Evolutionary conservation across 2,113 vertebrate species (phyloP).

Genomic region (Eulacestoma nigropectus): DNA sequence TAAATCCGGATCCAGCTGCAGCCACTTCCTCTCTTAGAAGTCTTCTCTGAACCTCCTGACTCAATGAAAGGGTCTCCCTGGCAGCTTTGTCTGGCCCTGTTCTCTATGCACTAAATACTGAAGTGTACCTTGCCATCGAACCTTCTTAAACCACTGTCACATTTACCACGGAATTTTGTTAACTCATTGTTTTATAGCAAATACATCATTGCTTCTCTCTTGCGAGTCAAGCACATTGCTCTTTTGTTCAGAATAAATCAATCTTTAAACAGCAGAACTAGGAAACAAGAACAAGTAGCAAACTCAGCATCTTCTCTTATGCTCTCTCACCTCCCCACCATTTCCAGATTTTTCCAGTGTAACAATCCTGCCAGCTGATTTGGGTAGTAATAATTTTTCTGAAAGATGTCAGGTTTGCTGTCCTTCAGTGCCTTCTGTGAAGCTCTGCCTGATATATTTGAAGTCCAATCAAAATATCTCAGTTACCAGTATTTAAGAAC

Average conservation of each 20-base stretch:
- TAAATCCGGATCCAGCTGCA: not conserved
- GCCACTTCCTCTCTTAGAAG: not conserved
- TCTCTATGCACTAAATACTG: not conserved
- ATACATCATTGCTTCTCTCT: not conserved
- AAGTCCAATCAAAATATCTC: not conserved
- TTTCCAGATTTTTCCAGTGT: not conserved
- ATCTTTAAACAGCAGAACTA: not conserved
- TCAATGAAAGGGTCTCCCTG: not conserved
- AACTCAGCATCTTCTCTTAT: not conserved
- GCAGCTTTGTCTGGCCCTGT: not conserved
- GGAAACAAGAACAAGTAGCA: not conserved
- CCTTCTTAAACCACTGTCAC: not conserved
- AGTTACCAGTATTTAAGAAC: not conserved
- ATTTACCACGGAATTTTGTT: not conserved
- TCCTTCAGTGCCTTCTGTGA: not conserved
- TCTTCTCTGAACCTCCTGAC: not conserved
- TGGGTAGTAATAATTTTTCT: not conserved
- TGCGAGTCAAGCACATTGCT: not conserved
- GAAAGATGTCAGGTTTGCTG: not conserved
- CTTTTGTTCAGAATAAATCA: not conserved
- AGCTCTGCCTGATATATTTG: not conserved
- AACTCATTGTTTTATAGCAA: not conserved
- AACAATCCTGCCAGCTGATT: not conserved
- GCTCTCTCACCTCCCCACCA: not conserved
- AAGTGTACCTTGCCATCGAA: not conserved